Evolutionary conservation across 2,113 vertebrate genomes (phyloP), one percentile per base, ranked within the genome.

Genomic region (Psilopsiagon aurifrons): DNA sequence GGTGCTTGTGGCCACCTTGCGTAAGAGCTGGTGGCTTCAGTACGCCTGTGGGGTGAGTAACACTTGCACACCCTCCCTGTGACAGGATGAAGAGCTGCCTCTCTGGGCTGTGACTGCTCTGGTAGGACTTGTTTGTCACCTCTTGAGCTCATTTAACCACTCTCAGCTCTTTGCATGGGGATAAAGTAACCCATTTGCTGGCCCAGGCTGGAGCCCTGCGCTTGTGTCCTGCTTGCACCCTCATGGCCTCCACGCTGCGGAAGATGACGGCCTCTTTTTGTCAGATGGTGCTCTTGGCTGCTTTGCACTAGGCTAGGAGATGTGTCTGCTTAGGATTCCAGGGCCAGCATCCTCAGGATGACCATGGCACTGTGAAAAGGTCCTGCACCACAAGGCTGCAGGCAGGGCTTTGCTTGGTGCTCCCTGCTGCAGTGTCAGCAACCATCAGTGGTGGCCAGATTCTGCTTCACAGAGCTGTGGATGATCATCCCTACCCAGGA

Each of bases 191-290:
- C 12, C 9, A 14, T 76, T 43, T 87, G 47, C 70, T 88, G 71
- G 62, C 35, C 20, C 3, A 11, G 44, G 68, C n/a, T 63, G 76
- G 35, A 77, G 59, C 59, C 27, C 16, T 19, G 37, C 2, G 5
- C 0, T 2, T 25, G 20, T 8, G 1, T 47, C 63, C 31, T 27
- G 8, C 46, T 29, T 0, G 0, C 12, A 31, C 8, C 11, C n/a
- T 16, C 24, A 11, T 51, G 66, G 29, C 13, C 17, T 28, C 28
- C 1, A 0, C 0, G 0, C 54, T 57, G 22, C 52, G 47, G 51
- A 22, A 35, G 31, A 43, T 6, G 1, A 22, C 25, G 39, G 60
- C 6, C 9, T 59, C 43, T 55, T 71, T 33, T 71, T 33, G 25
- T 25, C 37, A 66, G 29, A 41, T 67, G 44, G 41, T 22, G 22